A percentile compares a stretch with the other conserved stretches of the same genome.
Evolutionary conservation across 1,140 invertebrate species (phyloP).

Genomic region (Dolichoris vasculosae): DNA sequence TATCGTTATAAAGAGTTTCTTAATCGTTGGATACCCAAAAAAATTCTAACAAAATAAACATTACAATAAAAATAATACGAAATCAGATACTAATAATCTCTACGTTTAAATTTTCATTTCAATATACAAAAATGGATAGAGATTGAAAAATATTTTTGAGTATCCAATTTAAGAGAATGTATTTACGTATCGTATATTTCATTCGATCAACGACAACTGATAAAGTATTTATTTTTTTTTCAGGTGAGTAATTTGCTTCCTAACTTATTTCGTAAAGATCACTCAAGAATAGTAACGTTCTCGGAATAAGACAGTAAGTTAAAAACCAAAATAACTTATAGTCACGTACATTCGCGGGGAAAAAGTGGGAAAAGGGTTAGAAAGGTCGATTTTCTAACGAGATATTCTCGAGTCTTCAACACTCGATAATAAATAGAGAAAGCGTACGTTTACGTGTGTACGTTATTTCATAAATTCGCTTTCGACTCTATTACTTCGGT

Average conservation of each 20-base stretch:
- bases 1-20: no score
- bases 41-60: no score
- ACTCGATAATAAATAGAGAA: slow-evolving; percentile 17
- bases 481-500: slow-evolving; percentile 58
- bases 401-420: neutral
- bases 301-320: neutral
- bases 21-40: no score
- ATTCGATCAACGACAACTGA: neutral
- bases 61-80: no score
- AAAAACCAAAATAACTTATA: neutral
- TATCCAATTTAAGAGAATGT: neutral
- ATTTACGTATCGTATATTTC: neutral
- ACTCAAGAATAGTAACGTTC: neutral
- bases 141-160: no score
- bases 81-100: no score
- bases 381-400: neutral
- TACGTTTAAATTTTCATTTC: no score
- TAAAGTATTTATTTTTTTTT: slow-evolving; percentile 33
- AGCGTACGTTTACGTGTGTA: slow-evolving; percentile 15
- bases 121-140: no score
- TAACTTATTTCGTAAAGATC: neutral
- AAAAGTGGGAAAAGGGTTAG: no score
- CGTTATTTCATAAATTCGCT: slow-evolving; percentile 59
- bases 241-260: slow-evolving; percentile 52
- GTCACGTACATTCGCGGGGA: no score